Evolutionary conservation across 30 jellyfish, hydroid and myxozoan species (phyloP), one percentile per base, ranked within the genome.

Genomic region (Nemopilema nomurai): DNA sequence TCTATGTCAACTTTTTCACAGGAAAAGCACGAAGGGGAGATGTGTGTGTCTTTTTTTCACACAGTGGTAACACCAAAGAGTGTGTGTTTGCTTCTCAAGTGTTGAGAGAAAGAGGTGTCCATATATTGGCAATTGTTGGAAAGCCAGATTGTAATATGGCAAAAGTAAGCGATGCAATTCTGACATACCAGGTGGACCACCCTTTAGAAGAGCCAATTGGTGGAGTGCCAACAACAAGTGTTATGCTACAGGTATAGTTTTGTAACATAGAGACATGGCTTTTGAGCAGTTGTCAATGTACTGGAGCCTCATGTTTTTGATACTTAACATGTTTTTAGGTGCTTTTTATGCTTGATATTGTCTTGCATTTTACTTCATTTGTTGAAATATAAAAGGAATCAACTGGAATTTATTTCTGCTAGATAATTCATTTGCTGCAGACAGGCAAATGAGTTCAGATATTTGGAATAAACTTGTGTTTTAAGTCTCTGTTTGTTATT

Each of bases 221-320:
- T 19, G 97, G 97, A 4, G 97, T 82, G 18, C 97, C 97, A 64
- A 91, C 97, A 23, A 91, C 97, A 49, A 91, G 97, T 82, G 93
- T 91, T 19, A 81, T 91, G 90, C 88, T 91, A 1, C 97, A 91
- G 94, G 97, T 91, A 9, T 9, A 88, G 57, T 6, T 41, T 41
- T n/a, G n/a, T n/a, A n/a, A n/a, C n/a, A n/a, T n/a, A n/a, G n/a
- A n/a, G n/a, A n/a, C n/a, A n/a, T n/a, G n/a, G n/a, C n/a, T n/a
- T n/a, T n/a, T n/a, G n/a, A n/a, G n/a, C n/a, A n/a, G n/a, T n/a
- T n/a, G n/a, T n/a, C n/a, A n/a, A n/a, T n/a, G n/a, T n/a, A n/a
- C n/a, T n/a, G n/a, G n/a, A n/a, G n/a, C n/a, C n/a, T n/a, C n/a
- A n/a, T n/a, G n/a, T n/a, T n/a, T n/a, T n/a, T n/a, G n/a, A n/a